Percentiles rank a stretch among this genome's conserved stretches.
Evolutionary conservation across 1,140 invertebrate species (phyloP).

Genomic region (Hormaphis cornu): DNA sequence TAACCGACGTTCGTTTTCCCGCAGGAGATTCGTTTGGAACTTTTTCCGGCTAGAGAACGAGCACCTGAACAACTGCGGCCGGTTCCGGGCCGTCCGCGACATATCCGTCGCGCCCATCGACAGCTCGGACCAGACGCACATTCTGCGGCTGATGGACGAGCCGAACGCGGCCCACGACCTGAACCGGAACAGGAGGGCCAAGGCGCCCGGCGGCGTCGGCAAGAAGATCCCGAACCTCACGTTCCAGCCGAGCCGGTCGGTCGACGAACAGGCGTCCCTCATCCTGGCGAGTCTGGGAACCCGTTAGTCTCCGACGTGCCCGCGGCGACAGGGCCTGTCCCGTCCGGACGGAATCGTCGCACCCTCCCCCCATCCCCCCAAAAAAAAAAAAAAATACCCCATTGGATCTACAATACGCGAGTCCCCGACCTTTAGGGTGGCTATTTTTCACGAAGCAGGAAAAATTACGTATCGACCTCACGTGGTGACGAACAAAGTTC

Average conservation of each 20-base stretch:
- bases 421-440: too few relatives aligned
- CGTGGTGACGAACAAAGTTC: too few relatives aligned
- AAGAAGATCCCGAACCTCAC: conserved; percentile 17
- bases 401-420: too few relatives aligned
- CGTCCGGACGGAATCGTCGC: too few relatives aligned
- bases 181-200: not conserved
- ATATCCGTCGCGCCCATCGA: conserved; percentile 96
- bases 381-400: too few relatives aligned
- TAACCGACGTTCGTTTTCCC: not conserved
- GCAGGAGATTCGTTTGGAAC: conserved; percentile 96
- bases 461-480: too few relatives aligned
- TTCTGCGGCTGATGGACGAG: conserved; percentile 64
- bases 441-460: too few relatives aligned
- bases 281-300: conserved; percentile 13
- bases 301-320: not conserved
- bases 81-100: conserved; percentile 95
- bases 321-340: too few relatives aligned
- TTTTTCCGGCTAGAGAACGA: conserved; percentile 99
- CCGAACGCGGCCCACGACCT: not conserved
- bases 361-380: not conserved
- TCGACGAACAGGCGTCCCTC: conserved; percentile 13
- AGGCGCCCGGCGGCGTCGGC: not conserved
- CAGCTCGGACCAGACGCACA: conserved; percentile 64
- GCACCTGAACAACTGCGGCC: conserved; percentile 98
- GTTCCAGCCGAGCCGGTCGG: conserved; percentile 12